Evolutionary conservation across 2,113 vertebrate species (phyloP), one percentile per base, ranked within the genome.

Genomic region (Ammodramus savannarum): DNA sequence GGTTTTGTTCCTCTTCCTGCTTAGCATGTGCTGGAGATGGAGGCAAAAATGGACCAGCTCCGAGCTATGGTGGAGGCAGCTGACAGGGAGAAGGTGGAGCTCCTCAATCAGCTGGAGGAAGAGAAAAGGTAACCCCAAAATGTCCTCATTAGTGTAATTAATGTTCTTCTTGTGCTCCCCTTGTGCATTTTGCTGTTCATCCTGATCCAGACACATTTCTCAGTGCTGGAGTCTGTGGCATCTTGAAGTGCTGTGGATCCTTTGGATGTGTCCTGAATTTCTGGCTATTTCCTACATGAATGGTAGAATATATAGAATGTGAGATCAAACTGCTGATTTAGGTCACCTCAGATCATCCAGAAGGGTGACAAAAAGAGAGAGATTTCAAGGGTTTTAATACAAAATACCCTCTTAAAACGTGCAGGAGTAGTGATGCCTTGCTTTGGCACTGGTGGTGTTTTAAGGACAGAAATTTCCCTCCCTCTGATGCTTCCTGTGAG

Each of bases 41-140:
- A 99, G 95, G 93, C 98, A 44, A 99, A 99, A 96, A 99, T 99
- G 99, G 99, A 99, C 97, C 99, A 99, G 95, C 97, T 99, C 46
- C 98, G 99, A 81, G 97, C 98, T 27, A 98, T 99, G 98, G 99
- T 99, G 71, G 99, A 99, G 96, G 99, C 99, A 66, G 99, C 99
- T 13, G 99, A 99, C 61, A 98, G 98, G 97, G 99, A 99, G 88
- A 99, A 99, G 85, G 99, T 99, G 72, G 99, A 99, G 77, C 98
- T 99, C 55, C 97, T 99, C 66, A 99, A 99, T 95, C 99, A 99
- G 54, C 98, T 99, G 9, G 99, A 99, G 94, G 99, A 99, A 91
- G 99, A 99, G 96, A 99, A 98, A 92, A 99, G 99, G 99, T 99
- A 95, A 97, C 15, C 6, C 14, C 29, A 51, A 27, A 43, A 16